Base-by-base conservation (phyloP, 2,888 invertebrate species). In the Tortricodes alternella region DNA sequence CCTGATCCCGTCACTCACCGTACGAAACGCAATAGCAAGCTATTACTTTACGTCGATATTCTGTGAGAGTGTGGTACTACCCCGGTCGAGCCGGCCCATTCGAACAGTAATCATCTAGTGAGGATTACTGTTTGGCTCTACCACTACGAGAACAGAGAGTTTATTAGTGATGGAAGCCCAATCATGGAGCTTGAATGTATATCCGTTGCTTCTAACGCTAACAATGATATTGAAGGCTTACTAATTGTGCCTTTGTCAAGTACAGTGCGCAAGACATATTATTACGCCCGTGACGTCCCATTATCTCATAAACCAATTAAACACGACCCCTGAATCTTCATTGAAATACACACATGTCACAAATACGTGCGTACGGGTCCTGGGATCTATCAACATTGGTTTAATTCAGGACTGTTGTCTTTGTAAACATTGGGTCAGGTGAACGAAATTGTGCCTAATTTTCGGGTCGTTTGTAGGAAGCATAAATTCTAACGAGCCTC, bases 351-450 rank as follows among this genome's bases (percentile, higher is more conserved):
- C 50, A 56, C 56, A 50, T 50, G 50, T 56, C 37, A 44, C 56
- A 56, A 56, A 50, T 56, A 29, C 43, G 43, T 37, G 37, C 37
- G 37, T 18, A 50, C 29, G 32, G 37, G 32, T 23, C 37, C 56
- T 11, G 50, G 37, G 56, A 49, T 56, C 56, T 49, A 50, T 56
- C 44, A 56, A 49, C 50, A 56, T 56, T 56, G 56, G 56, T 56
- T 56, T 56, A 38, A 56, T 50, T 38, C 21, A 44, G 58, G 59
- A 37, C 62, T 56, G 62, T 62, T 65, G 34, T 48, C 39, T 53
- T 39, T 60, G 62, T 62, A 67, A 68, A 69, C 66, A 61, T 74
- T 74, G 65, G 64, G 59, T 60, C 76, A 73, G 71, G 67, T 73
- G 71, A 64, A 60, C 48, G 57, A 58, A 60, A 64, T 65, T 61